Percentiles rank a stretch among this genome's conserved stretches.
Evolutionary conservation across 2,888 invertebrate species (phyloP).

Genomic region (Drosophila cognata): DNA sequence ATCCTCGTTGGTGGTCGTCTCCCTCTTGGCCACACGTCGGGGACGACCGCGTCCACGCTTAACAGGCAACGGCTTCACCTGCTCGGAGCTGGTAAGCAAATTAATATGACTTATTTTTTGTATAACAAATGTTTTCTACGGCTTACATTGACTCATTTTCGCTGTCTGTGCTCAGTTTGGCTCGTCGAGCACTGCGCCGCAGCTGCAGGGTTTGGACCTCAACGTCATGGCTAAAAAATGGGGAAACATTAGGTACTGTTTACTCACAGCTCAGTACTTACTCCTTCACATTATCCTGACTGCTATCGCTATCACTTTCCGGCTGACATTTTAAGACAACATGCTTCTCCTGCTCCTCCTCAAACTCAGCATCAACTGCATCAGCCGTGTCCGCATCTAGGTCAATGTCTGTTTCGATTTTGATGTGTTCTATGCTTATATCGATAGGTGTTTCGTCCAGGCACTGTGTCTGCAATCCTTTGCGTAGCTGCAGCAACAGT

Average conservation of each 20-base stretch:
- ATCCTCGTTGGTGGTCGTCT: constrained; percentile 38
- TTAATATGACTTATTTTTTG: neutral
- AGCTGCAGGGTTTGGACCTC: constrained; percentile 26
- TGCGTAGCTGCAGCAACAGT: constrained; percentile 43
- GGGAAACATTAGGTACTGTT: neutral
- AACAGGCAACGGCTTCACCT: neutral
- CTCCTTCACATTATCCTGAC: constrained; percentile 17
- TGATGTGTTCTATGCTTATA: constrained; percentile 62
- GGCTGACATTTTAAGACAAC: constrained; percentile 38
- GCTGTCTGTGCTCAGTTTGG: constrained; percentile 33
- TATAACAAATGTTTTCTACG: neutral
- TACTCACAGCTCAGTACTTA: constrained; percentile 16
- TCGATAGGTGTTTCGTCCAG: constrained; percentile 78
- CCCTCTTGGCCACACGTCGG: constrained; percentile 38
- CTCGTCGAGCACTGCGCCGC: constrained; percentile 50
- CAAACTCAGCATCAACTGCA: neutral
- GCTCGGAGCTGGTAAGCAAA: constrained; percentile 6
- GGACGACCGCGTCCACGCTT: constrained; percentile 72
- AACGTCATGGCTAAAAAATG: constrained; percentile 18
- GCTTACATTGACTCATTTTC: constrained; percentile 46
- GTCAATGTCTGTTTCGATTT: constrained; percentile 60
- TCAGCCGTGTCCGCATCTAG: constrained; percentile 7
- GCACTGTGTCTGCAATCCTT: constrained; percentile 44
- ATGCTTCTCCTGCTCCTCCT: neutral
- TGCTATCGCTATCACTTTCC: constrained; percentile 40